Percentiles rank a stretch among this genome's conserved stretches.
These are phyloP conservation scores for Cheilosia grossa DNA, from an alignment of 2,888 invertebrate genomes.

Conservation along the genomic window DNA sequence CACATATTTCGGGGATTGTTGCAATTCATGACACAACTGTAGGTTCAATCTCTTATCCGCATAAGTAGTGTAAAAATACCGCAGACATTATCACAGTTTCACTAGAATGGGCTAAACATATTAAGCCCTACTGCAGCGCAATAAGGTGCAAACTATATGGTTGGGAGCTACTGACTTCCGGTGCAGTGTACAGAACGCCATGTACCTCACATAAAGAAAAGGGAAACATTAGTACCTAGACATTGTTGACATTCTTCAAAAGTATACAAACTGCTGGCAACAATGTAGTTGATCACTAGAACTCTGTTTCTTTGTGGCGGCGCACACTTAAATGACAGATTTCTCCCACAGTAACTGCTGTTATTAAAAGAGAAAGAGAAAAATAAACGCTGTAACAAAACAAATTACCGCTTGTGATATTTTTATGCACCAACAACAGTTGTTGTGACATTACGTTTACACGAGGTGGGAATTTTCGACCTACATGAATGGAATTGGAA, in stretches of 20 bases:
- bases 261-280: background rate
- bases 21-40: conserved; percentile 11
- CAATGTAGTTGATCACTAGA: background rate
- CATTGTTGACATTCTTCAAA: background rate
- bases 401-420: background rate
- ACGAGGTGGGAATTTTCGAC: too few relatives aligned
- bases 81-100: background rate
- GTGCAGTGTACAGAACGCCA: background rate
- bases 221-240: background rate
- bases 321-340: background rate
- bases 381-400: background rate
- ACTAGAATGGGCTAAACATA: background rate
- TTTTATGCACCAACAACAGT: background rate
- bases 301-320: background rate
- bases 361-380: conserved; percentile 1
- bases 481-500: too few relatives aligned
- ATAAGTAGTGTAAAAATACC: background rate
- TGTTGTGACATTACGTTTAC: too few relatives aligned
- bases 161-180: background rate
- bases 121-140: too few relatives aligned
- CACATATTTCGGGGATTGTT: conserved; percentile 26
- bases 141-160: background rate
- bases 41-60: background rate
- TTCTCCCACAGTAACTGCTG: background rate
- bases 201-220: background rate